These are phyloP conservation scores for Notothenia coriiceps DNA, from an alignment of 2,113 vertebrate genomes.

Conservation along the genomic window DNA sequence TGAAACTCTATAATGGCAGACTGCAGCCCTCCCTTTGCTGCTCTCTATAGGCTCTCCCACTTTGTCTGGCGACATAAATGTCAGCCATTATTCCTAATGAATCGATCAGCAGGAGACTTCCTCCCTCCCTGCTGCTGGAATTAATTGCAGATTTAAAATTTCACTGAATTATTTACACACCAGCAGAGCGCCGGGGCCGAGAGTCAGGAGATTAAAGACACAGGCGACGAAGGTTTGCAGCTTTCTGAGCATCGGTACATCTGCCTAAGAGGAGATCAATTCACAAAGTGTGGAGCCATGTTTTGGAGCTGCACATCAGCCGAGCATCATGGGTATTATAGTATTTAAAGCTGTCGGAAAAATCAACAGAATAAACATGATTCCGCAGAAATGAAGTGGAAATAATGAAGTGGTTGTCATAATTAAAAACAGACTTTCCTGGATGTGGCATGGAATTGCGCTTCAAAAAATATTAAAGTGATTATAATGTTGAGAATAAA, in stretches of 20 bases:
- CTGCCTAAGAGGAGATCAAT: background rate
- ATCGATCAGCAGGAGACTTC: constrained; percentile 73
- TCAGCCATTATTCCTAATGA: constrained; percentile 83
- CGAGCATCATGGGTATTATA: background rate
- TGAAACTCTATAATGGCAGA: background rate
- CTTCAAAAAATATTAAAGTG: no score
- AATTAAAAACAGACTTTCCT: background rate
- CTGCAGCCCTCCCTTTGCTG: background rate
- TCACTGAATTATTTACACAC: constrained; percentile 84
- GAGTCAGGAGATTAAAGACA: constrained; percentile 65
- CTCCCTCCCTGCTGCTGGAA: constrained; percentile 75
- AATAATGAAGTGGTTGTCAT: background rate
- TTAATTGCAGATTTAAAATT: constrained; percentile 83
- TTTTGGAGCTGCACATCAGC: background rate
- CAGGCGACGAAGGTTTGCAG: constrained; percentile 14
- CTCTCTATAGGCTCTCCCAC: constrained; percentile 24
- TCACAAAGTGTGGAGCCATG: background rate
- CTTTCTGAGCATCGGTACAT: background rate
- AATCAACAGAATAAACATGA: background rate
- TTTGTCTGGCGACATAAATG: constrained; percentile 70
- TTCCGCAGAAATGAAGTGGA: background rate
- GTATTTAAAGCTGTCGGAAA: background rate
- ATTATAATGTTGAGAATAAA: background rate
- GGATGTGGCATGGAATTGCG: background rate
- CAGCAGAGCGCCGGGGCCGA: constrained; percentile 45